A percentile compares a stretch with the other conserved stretches of the same genome.
phyloP scores from a whole-genome alignment of 2,888 invertebrate species.

The Heliothis peltigera region DNA sequence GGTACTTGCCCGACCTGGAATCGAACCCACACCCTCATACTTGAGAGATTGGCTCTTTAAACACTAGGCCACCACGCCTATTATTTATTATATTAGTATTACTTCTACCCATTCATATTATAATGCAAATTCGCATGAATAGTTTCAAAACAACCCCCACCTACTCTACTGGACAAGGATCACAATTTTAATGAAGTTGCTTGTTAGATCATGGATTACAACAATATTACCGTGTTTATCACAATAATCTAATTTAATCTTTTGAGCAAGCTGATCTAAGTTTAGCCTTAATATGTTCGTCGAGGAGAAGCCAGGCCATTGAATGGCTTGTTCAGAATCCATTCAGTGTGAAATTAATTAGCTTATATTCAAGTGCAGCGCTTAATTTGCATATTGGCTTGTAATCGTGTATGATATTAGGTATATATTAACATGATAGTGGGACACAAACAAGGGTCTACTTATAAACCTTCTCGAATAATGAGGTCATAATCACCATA shows the following conservation, averaged over 20 bases:
- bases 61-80: too few relatives aligned
- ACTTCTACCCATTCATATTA: neutral
- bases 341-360: slow-evolving; percentile 31
- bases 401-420: neutral
- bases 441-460: neutral
- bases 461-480: neutral
- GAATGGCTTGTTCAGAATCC: slow-evolving; percentile 17
- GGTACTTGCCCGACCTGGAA: too few relatives aligned
- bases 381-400: slow-evolving; percentile 11
- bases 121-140: neutral
- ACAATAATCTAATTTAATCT: slow-evolving; percentile 21
- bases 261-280: slow-evolving; percentile 13
- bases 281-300: slow-evolving; percentile 22
- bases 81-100: too few relatives aligned
- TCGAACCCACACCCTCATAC: too few relatives aligned
- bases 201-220: slow-evolving; percentile 25
- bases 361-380: slow-evolving; percentile 21
- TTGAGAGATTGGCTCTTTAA: too few relatives aligned
- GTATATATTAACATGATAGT: neutral
- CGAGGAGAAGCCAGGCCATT: slow-evolving; percentile 10
- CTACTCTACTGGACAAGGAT: slow-evolving; percentile 13
- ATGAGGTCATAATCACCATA: neutral
- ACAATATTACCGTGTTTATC: slow-evolving; percentile 17
- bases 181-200: slow-evolving; percentile 36
- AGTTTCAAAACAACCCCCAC: slow-evolving; percentile 18